Conservation (phyloP, 1,140 invertebrate genomes). For the Drosophila cardini region DNA sequence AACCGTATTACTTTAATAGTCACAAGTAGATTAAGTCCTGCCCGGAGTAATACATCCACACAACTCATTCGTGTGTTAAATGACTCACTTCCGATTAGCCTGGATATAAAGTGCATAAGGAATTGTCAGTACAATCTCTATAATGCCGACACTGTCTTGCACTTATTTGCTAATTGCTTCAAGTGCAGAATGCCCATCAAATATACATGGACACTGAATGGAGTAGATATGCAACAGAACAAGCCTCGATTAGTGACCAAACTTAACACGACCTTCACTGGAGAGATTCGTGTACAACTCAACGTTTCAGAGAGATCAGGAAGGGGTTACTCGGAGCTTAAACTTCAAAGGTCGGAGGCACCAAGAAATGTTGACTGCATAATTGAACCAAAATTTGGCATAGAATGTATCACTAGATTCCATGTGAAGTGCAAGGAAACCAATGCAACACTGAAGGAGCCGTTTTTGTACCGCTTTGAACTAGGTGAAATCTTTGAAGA, state of each 20-base stretch:
- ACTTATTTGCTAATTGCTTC: slow-evolving; percentile 16
- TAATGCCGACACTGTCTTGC: not conserved
- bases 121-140: slow-evolving; percentile 14
- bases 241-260: slow-evolving; percentile 13
- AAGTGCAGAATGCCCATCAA: slow-evolving; percentile 7
- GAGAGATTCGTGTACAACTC: not conserved
- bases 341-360: not conserved
- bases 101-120: slow-evolving; percentile 28
- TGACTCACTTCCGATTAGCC: not conserved
- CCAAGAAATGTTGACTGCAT: too few relatives aligned
- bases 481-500: slow-evolving; percentile 9
- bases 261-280: not conserved
- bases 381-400: slow-evolving; percentile 8
- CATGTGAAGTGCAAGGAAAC: not conserved
- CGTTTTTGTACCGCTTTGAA: slow-evolving; percentile 21
- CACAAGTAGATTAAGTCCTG: not conserved
- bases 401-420: slow-evolving; percentile 27
- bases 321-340: not conserved
- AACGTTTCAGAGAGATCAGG: not conserved
- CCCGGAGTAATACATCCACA: not conserved
- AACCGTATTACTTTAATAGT: slow-evolving; percentile 17
- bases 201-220: slow-evolving; percentile 34
- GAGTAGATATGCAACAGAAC: not conserved
- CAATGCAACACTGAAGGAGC: not conserved
- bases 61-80: slow-evolving; percentile 13